Conservation (phyloP, 1,140 invertebrate species). For the Polypedilum pembai region DNA sequence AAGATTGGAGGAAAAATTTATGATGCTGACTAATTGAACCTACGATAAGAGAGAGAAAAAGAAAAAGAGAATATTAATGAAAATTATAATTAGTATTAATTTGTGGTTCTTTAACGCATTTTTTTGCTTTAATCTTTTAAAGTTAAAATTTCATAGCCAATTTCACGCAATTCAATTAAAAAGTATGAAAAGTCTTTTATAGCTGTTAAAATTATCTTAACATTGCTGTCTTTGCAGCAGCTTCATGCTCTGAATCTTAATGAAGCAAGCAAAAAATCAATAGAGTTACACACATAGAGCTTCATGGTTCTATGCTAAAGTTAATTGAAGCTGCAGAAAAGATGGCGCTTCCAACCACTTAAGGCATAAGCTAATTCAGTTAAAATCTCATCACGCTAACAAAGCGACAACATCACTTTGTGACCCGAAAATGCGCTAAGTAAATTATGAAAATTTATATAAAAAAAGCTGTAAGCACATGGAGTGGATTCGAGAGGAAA, state of each 20-base stretch:
- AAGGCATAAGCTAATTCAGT: too few relatives aligned
- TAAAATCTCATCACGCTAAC: too few relatives aligned
- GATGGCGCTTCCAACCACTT: too few relatives aligned
- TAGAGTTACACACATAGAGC: too few relatives aligned
- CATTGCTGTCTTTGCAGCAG: background rate
- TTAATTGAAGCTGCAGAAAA: too few relatives aligned
- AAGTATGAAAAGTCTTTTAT: background rate
- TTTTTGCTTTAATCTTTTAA: background rate
- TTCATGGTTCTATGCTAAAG: too few relatives aligned
- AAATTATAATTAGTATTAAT: background rate
- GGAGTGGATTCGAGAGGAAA: background rate
- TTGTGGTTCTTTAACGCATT: background rate
- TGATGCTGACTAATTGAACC: constrained; percentile 21
- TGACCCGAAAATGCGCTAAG: background rate
- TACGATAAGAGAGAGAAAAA: background rate
- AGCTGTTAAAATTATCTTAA: background rate
- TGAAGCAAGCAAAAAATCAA: background rate
- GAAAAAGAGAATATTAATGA: background rate
- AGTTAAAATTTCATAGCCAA: background rate
- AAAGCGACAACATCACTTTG: too few relatives aligned
- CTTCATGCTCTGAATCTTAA: background rate
- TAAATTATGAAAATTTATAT: background rate
- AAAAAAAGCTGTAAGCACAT: background rate
- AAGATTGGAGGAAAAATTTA: constrained; percentile 21
- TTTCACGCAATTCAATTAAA: too few relatives aligned